A percentile compares a stretch with the other conserved stretches of the same genome.
Conservation (phyloP, 2,113 vertebrate genomes). For the Upupa epops region DNA sequence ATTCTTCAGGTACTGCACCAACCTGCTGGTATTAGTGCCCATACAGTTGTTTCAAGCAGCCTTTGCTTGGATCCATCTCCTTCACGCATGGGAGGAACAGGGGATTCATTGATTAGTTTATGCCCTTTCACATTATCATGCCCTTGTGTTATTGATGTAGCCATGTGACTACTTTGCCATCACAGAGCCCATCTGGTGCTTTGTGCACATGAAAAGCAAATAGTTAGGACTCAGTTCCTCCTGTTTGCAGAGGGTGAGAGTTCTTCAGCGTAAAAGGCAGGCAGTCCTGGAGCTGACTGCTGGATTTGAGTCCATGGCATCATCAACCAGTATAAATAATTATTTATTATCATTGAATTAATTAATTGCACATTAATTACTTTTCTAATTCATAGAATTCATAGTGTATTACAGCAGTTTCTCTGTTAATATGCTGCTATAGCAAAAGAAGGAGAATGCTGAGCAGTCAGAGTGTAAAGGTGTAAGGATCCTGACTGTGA, state of each 20-base stretch:
- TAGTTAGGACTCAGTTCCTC: neutral
- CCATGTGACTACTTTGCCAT: neutral
- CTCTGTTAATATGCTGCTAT: neutral
- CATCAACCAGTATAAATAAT: rapidly evolving
- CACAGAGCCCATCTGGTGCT: neutral
- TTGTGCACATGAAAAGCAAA: neutral
- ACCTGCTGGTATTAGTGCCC: neutral
- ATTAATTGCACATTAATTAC: too few species aligned
- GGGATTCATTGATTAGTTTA: neutral
- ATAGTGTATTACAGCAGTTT: neutral
- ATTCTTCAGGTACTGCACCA: neutral
- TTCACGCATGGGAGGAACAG: neutral
- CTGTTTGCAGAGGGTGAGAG: neutral
- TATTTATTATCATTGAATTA: too few species aligned
- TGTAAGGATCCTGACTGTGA: neutral
- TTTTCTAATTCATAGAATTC: neutral
- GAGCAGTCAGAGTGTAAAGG: neutral
- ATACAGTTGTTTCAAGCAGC: neutral
- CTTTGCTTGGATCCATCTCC: neutral
- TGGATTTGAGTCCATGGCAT: neutral
- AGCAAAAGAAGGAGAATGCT: neutral
- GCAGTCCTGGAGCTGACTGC: neutral
- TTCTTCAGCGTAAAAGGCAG: neutral
- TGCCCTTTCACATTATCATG: neutral
- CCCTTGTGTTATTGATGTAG: neutral